These are phyloP conservation scores for Linurgus olivaceus DNA, from an alignment of 2,797 vertebrate genomes.

Conservation along the genomic window DNA sequence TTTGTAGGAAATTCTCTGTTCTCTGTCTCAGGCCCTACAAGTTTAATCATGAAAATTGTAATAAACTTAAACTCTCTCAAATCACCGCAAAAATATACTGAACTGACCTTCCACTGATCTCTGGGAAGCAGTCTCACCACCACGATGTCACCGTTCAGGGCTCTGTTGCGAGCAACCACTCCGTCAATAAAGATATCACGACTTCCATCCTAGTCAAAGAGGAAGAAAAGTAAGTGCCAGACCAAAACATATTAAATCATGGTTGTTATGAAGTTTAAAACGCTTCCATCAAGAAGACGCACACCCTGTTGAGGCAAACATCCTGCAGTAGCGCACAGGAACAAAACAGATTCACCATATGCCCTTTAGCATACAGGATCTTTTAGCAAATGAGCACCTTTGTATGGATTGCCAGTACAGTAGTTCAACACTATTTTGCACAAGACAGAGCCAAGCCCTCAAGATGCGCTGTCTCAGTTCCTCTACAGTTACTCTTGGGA, in stretches of 20 bases:
- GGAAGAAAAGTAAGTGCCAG: slow-evolving; percentile 15
- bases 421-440: slow-evolving; percentile 1
- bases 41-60: neutral
- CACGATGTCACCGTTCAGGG: slow-evolving; percentile 92
- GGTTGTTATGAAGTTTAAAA: neutral
- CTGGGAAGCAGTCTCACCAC: slow-evolving; percentile 88
- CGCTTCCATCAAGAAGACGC: neutral
- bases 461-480: neutral
- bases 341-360: neutral
- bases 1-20: neutral
- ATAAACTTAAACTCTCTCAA: neutral
- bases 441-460: slow-evolving; percentile 14
- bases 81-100: neutral
- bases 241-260: neutral
- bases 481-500: neutral
- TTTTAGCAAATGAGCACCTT: neutral
- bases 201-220: slow-evolving; percentile 80
- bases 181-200: slow-evolving; percentile 95
- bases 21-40: neutral
- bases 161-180: slow-evolving; percentile 90
- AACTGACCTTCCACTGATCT: slow-evolving; percentile 93
- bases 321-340: neutral
- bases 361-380: neutral
- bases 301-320: neutral
- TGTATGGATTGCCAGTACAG: neutral